Base-by-base conservation (phyloP, 2,888 invertebrate species). In the Hetaerina titia region DNA sequence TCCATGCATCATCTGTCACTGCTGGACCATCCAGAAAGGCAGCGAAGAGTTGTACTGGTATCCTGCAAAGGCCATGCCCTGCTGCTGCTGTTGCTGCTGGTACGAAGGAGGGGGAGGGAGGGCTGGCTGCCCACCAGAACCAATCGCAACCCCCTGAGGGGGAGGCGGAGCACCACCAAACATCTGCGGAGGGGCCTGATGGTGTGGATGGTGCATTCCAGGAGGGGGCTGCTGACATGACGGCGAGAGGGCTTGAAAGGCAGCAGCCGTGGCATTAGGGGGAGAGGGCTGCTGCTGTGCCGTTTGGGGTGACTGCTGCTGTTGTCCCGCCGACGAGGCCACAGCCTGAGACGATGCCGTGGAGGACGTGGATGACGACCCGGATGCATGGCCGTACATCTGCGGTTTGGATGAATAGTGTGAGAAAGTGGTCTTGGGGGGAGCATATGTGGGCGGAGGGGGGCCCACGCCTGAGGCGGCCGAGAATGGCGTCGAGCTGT, bases 341-440 rank as follows among this genome's bases (percentile, higher is more conserved):
- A 81, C 69, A 0, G 19, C 69, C 22, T 69, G 69, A 45, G 45
- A 45, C 45, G 45, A 45, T 45, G 45, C 45, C 45, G 45, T 45
- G 1, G 22, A 69, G 22, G 69, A 69, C 22, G 22, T 17, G 69
- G 69, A 69, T 63, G 81, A 22, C 25, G 89, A 89, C 19, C 64
- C 11, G 57, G 95, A 56, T 95, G 92, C 25, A 31, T 92, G 95
- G 81, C 95, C 96, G 95, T 96, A 96, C 92, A 96, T 94, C 95
- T 96, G 96, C n/a, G 96, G 96, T 95, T 96, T 96, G 64, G 96
- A 96, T n/a, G 96, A 96, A 94, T 96, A 96, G 94, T 96, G 96
- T 89, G 95, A 96, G 95, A 96, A 96, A 22, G 96, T 96, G 2
- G 96, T 96, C 69, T 95, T 89, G 58, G 94, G 94, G 9, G 88